Base-by-base conservation (phyloP, 1,140 invertebrate genomes). In the Pteromalus puparum region DNA sequence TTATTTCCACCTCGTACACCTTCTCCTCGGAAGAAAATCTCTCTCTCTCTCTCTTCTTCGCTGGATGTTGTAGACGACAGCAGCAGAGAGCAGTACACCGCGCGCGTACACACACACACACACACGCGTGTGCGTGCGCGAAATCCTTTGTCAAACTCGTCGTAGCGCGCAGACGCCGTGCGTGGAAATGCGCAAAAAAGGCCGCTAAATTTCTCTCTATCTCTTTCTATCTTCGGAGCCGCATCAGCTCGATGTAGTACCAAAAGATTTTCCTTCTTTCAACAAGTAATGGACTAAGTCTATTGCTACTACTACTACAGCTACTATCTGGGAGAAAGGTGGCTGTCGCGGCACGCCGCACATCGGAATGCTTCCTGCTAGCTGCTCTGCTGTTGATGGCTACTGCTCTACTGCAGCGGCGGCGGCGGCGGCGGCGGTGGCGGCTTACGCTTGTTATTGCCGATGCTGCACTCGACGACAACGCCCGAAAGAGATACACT, bases 121-220 rank as follows among this genome's bases (percentile, higher is more conserved):
- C 80, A 9, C 42, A 26, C 30, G 30, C 15, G 65, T 46, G 38
- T 28, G 21, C 30, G 61, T 24, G 67, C 42, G 65, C 75, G 42
- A 78, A 83, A 83, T 83, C 82, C 82, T 83, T 83, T 83, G 75
- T 83, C 46, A 78, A 76, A 75, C 61, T 6, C 38, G 38, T 24
- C 24, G 15, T 0, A 42, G 68, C n/a, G 78, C 21, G 76, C 53
- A 67, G 53, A 61, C 53, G 53, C 28, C 28, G 74, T 67, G n/a
- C 78, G 65, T 24, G 53, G 53, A 78, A 78, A 65, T 30, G 24
- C 26, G 21, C 48, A 65, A 26, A 65, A 78, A 53, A 53, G 53
- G 53, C 53, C 53, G 53, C 53, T 61, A 61, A 61, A 61, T 61
- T 61, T 61, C 53, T 61, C 53, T 53, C 48, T 5, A 0, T 53